Evolutionary conservation across 2,113 vertebrate species (phyloP).

Genomic region (Sarotherodon lohbergeri): DNA sequence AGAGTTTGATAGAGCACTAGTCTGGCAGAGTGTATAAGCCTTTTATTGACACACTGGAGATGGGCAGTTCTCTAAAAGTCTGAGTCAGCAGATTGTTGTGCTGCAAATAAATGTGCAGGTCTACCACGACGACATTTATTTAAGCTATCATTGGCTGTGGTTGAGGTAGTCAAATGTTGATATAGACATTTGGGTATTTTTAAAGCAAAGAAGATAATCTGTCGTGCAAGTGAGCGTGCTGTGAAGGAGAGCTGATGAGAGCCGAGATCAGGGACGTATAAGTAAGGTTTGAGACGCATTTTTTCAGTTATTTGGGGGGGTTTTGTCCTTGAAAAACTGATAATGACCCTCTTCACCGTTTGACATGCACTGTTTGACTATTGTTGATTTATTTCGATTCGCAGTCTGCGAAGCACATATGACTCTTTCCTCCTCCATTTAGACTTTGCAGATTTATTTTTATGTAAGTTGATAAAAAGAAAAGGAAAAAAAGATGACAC

Average conservation of each 20-base stretch:
- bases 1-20: constrained; percentile 52
- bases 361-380: constrained; percentile 74
- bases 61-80: constrained; percentile 42
- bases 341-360: background rate
- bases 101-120: constrained; percentile 32
- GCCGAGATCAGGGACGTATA: background rate
- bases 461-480: constrained; percentile 30
- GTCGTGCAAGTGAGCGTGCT: background rate
- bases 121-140: constrained; percentile 28
- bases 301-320: background rate
- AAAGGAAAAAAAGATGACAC: background rate
- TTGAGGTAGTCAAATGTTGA: constrained; percentile 3
- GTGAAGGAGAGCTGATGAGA: background rate
- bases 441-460: background rate
- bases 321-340: background rate
- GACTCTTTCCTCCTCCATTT: background rate
- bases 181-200: constrained; percentile 17
- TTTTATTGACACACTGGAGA: constrained; percentile 62
- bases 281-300: background rate
- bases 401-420: background rate
- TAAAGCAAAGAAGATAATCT: constrained; percentile 5
- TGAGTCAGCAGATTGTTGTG: constrained; percentile 62
- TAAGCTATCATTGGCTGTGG: constrained; percentile 14
- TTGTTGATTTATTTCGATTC: background rate
- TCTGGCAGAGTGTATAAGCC: constrained; percentile 22